These are phyloP conservation scores for Sylvicapra grimmia DNA, from an alignment of 2,113 vertebrate species.

Conservation along the genomic window DNA sequence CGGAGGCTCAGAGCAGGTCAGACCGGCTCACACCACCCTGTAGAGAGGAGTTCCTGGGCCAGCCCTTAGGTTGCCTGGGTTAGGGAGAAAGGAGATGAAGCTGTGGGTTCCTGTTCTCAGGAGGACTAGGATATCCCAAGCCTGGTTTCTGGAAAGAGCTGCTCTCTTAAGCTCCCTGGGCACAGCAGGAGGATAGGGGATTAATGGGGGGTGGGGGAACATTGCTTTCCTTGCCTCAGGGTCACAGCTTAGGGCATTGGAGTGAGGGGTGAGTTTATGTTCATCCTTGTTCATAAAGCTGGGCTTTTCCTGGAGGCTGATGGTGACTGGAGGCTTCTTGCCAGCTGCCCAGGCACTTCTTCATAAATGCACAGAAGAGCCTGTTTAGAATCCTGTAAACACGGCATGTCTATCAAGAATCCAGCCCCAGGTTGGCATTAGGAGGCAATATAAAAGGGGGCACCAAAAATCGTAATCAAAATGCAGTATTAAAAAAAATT, in stretches of 20 bases:
- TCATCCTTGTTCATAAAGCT: background rate
- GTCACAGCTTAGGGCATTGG: background rate
- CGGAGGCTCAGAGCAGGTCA: background rate
- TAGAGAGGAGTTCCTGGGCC: too few relatives aligned
- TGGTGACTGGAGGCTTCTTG: background rate
- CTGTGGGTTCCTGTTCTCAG: background rate
- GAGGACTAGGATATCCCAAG: background rate
- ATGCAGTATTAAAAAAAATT: background rate
- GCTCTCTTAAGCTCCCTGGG: too few relatives aligned
- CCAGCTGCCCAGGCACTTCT: background rate
- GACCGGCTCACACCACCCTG: background rate
- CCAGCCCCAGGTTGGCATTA: background rate
- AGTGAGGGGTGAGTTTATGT: background rate
- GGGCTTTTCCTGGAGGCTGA: background rate
- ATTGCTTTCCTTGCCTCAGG: background rate
- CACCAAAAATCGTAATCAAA: background rate
- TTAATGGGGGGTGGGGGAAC: background rate
- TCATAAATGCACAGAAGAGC: background rate
- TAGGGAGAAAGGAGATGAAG: background rate
- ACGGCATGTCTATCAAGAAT: background rate
- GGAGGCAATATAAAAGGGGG: background rate
- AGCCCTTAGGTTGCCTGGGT: background rate
- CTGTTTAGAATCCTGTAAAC: background rate
- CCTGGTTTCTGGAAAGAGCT: background rate
- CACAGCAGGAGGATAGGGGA: background rate